These are phyloP conservation scores for Leptogaster cylindrica DNA, from an alignment of 2,888 invertebrate genomes.

Conservation along the genomic window DNA sequence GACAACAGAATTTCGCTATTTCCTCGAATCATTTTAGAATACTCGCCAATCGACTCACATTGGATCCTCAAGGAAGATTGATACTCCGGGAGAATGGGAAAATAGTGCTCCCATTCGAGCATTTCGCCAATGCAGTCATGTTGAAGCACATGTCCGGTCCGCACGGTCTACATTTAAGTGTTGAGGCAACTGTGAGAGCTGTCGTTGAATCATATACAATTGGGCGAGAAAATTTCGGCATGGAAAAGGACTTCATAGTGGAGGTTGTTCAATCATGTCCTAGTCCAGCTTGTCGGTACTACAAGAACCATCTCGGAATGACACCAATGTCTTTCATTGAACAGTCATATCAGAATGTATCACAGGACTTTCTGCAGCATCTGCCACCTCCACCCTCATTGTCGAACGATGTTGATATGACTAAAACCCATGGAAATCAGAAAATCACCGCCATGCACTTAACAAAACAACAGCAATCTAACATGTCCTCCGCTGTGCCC, in stretches of 20 bases:
- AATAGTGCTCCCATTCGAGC: constrained; percentile 86
- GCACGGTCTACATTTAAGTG: constrained; percentile 81
- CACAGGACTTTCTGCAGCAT: constrained; percentile 74
- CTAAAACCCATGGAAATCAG: constrained; percentile 43
- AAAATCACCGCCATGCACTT: constrained; percentile 44
- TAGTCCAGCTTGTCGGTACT: constrained; percentile 85
- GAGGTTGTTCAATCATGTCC: constrained; percentile 90
- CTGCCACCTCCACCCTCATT: constrained; percentile 60
- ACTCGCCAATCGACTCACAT: constrained; percentile 82
- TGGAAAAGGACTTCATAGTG: constrained; percentile 89
- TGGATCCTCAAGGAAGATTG: constrained; percentile 82
- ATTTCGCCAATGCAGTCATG: constrained; percentile 91
- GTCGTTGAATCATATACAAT: constrained; percentile 87
- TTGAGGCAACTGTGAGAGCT: constrained; percentile 84
- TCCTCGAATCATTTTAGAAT: too few species aligned
- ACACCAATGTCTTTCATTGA: constrained; percentile 62
- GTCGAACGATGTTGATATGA: constrained; percentile 41
- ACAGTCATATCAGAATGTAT: constrained; percentile 59
- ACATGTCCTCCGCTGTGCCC: constrained; percentile 14
- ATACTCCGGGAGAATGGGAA: constrained; percentile 86
- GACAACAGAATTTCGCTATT: too few species aligned
- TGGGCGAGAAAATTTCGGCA: constrained; percentile 64
- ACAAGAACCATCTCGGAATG: constrained; percentile 79
- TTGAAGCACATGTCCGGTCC: constrained; percentile 89
- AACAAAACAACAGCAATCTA: constrained; percentile 55